phyloP scores from a whole-genome alignment of 2,113 vertebrate species.

The Larimichthys polyactis region DNA sequence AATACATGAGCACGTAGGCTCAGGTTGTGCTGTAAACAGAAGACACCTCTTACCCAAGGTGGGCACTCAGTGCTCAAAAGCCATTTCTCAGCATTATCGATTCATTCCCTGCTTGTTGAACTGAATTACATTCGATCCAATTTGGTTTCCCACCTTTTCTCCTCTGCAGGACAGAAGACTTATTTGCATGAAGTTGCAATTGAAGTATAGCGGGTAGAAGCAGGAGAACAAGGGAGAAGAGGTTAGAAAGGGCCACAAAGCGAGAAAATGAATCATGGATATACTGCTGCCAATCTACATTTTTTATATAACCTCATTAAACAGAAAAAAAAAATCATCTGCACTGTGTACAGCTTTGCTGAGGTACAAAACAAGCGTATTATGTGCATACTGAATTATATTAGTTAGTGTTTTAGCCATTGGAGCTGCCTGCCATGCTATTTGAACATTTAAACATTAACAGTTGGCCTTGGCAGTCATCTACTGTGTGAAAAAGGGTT shows the following conservation, averaged over 20 bases:
- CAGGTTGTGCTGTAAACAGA: slow-evolving; percentile 68
- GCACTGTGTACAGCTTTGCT: not conserved
- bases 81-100: slow-evolving; percentile 85
- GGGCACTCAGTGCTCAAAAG: slow-evolving; percentile 77
- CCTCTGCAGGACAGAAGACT: slow-evolving; percentile 71
- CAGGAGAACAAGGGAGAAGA: slow-evolving; percentile 29
- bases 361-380: not conserved
- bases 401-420: not conserved
- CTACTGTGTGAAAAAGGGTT: slow-evolving; percentile 50
- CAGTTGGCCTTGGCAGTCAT: slow-evolving; percentile 57
- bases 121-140: slow-evolving; percentile 88
- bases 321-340: not conserved
- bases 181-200: slow-evolving; percentile 80
- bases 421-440: not conserved
- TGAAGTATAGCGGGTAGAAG: slow-evolving; percentile 49
- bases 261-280: slow-evolving; percentile 16
- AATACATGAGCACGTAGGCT: slow-evolving; percentile 66
- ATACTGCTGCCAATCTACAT: not conserved
- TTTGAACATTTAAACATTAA: slow-evolving; percentile 23
- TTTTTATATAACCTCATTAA: slow-evolving; percentile 8
- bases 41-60: slow-evolving; percentile 69
- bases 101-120: slow-evolving; percentile 80
- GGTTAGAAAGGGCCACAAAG: slow-evolving; percentile 15
- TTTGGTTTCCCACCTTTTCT: slow-evolving; percentile 82
- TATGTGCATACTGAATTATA: not conserved